phyloP scores from a whole-genome alignment of 2,797 vertebrate species.

The Tinamus major region DNA sequence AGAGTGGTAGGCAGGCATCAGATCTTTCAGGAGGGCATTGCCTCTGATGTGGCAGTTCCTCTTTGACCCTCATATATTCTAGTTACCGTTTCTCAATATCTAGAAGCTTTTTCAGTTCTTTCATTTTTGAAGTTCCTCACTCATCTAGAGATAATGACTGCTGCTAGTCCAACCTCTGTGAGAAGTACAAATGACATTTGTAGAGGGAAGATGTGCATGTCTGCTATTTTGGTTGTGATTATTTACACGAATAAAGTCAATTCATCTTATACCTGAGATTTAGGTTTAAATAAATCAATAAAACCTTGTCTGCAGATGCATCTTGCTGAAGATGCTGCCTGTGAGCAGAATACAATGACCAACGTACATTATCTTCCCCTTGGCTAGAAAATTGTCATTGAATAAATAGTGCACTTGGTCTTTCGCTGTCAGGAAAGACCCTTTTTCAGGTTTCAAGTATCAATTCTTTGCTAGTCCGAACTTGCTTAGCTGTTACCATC shows the following conservation, averaged over 20 bases:
- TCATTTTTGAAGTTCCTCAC: not conserved
- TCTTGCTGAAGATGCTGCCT: not conserved
- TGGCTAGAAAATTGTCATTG: not conserved
- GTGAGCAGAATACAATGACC: not conserved
- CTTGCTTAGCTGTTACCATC: not conserved
- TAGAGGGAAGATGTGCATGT: not conserved
- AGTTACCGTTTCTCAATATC: not conserved
- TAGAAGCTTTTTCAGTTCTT: not conserved
- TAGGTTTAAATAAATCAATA: not conserved
- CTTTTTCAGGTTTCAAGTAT: not conserved
- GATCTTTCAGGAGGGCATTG: not conserved
- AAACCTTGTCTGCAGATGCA: not conserved
- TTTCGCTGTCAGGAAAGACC: not conserved
- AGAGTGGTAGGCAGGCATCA: not conserved
- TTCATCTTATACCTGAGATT: not conserved
- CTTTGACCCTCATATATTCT: not conserved
- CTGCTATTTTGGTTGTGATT: not conserved
- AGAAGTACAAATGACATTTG: not conserved
- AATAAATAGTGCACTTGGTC: not conserved
- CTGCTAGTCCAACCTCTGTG: not conserved
- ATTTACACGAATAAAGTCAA: not conserved
- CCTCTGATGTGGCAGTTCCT: not conserved
- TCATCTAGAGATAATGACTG: not conserved
- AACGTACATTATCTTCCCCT: not conserved
- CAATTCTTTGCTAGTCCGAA: not conserved